Percentiles rank a stretch among this genome's conserved stretches.
phyloP scores from a whole-genome alignment of 2,797 vertebrate species.

The Brachyrhaphis roseni region DNA sequence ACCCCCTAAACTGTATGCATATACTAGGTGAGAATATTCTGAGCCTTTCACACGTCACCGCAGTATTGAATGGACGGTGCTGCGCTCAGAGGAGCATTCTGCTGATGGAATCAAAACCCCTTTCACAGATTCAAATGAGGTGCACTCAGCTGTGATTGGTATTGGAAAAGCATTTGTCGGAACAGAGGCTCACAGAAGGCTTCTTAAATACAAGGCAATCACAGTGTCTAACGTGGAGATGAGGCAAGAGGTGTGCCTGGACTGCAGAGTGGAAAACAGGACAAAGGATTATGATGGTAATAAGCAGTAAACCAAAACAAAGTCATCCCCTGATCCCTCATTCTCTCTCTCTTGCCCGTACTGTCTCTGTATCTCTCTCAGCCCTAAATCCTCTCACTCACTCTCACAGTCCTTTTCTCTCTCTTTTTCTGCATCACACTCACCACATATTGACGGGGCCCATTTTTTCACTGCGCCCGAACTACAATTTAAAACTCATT shows the following conservation, averaged over 20 bases:
- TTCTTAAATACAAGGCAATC: constrained; percentile 86
- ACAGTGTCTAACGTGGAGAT: constrained; percentile 75
- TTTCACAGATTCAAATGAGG: constrained; percentile 87
- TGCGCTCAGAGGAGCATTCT: constrained; percentile 80
- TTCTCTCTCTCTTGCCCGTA: constrained; percentile 48
- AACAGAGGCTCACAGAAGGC: constrained; percentile 81
- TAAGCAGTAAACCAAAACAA: constrained; percentile 86
- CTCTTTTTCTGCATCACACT: constrained; percentile 56
- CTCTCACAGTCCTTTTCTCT: constrained; percentile 27
- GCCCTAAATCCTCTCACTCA: constrained; percentile 68
- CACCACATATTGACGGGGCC: constrained; percentile 77
- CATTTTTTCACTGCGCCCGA: constrained; percentile 70
- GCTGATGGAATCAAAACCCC: constrained; percentile 86
- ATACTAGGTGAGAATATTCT: constrained; percentile 75
- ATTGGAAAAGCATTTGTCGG: constrained; percentile 86
- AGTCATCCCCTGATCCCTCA: constrained; percentile 80
- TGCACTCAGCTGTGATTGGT: constrained; percentile 84
- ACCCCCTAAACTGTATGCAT: constrained; percentile 54
- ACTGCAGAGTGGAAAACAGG: constrained; percentile 79
- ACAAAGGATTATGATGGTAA: constrained; percentile 85
- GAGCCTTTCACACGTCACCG: constrained; percentile 65
- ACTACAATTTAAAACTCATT: constrained; percentile 84
- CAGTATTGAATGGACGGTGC: constrained; percentile 78
- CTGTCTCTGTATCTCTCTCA: constrained; percentile 53
- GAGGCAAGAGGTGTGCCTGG: constrained; percentile 79